phyloP scores from a whole-genome alignment of 2,888 invertebrate genomes.

The Calameuta pallipes region DNA sequence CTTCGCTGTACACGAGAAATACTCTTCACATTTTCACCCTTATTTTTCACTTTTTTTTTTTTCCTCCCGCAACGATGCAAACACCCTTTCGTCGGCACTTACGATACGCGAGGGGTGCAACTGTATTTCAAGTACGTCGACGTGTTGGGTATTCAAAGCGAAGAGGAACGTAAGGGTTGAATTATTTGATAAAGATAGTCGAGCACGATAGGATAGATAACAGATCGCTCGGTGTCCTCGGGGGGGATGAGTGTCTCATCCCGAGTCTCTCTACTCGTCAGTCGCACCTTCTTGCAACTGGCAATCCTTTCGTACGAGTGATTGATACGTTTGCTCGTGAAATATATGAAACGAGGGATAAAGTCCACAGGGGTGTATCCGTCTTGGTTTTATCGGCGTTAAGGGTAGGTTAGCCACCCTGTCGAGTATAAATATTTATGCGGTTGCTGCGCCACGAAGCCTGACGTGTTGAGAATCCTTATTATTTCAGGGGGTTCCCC shows the following conservation, averaged over 20 bases:
- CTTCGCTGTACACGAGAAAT: background rate
- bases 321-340: slow-evolving; percentile 3
- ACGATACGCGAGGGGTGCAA: background rate
- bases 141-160: background rate
- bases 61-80: background rate
- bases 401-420: slow-evolving; percentile 10
- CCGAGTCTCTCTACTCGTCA: background rate
- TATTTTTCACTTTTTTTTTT: too few relatives aligned
- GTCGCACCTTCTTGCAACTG: background rate
- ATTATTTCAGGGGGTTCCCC: slow-evolving; percentile 17
- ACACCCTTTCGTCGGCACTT: background rate
- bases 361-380: slow-evolving; percentile 1
- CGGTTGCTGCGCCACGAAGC: slow-evolving; percentile 14
- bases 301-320: background rate
- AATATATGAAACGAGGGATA: background rate
- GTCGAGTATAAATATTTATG: slow-evolving; percentile 39
- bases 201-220: background rate
- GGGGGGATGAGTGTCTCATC: background rate
- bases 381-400: slow-evolving; percentile 7
- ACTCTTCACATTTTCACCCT: background rate
- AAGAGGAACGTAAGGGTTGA: background rate
- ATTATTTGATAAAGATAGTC: background rate
- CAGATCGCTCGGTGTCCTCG: background rate
- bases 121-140: background rate
- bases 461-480: slow-evolving; percentile 24